A percentile compares a stretch with the other conserved stretches of the same genome.
phyloP scores from a whole-genome alignment of 2,113 vertebrate species.

The Muntiacus reevesi region DNA sequence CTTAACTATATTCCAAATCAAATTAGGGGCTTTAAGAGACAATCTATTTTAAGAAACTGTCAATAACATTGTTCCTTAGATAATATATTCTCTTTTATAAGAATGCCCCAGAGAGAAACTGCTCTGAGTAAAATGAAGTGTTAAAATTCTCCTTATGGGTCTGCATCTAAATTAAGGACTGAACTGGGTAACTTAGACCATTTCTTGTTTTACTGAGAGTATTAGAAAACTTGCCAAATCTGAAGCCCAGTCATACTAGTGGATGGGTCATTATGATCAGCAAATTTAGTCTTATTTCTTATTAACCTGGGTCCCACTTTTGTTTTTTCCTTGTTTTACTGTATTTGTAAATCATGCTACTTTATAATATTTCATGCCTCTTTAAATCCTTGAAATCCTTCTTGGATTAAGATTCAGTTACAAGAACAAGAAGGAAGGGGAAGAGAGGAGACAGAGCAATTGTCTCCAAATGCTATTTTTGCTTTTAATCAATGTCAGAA shows the following conservation, averaged over 20 bases:
- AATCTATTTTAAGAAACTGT: neutral
- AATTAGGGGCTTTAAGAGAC: neutral
- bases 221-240: neutral
- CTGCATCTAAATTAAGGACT: neutral
- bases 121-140: neutral
- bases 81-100: neutral
- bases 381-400: neutral
- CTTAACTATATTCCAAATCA: neutral
- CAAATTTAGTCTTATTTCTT: neutral
- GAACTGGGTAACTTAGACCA: neutral
- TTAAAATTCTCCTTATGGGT: neutral
- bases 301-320: neutral
- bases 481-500: neutral
- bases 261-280: neutral
- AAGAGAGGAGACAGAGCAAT: neutral
- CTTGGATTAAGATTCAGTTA: neutral
- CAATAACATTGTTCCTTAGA: neutral
- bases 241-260: neutral
- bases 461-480: constrained; percentile 9
- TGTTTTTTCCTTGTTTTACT: neutral
- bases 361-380: neutral
- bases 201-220: neutral
- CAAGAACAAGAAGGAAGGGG: neutral
- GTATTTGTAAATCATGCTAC: neutral
- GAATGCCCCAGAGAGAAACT: neutral